These are phyloP conservation scores for Pseudomugil tenellus DNA, from an alignment of 2,797 vertebrate species.

Conservation along the genomic window DNA sequence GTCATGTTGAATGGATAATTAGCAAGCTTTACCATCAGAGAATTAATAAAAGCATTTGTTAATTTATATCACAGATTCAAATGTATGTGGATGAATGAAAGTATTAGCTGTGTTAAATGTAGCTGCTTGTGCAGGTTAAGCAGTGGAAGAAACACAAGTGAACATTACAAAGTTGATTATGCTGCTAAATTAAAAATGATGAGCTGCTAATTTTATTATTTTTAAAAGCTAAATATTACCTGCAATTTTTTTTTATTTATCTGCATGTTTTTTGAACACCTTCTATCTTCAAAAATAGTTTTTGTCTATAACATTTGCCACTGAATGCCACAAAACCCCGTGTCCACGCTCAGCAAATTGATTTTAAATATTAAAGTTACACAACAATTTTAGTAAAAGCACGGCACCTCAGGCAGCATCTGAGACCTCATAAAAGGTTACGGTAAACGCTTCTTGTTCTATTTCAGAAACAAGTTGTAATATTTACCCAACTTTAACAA, in stretches of 20 bases:
- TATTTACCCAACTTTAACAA: not conserved
- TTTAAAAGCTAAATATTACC: not conserved
- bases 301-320: not conserved
- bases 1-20: slow-evolving; percentile 26
- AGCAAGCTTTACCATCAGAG: slow-evolving; percentile 19
- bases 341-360: not conserved
- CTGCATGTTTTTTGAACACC: not conserved
- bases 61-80: slow-evolving; percentile 5
- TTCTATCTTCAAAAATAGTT: not conserved
- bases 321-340: not conserved
- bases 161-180: not conserved
- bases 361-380: not conserved
- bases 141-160: not conserved
- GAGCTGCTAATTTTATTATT: not conserved
- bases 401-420: not conserved
- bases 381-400: not conserved
- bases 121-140: not conserved
- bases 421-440: not conserved
- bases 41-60: slow-evolving; percentile 13
- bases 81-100: not conserved
- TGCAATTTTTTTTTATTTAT: not conserved
- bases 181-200: not conserved
- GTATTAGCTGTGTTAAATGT: not conserved
- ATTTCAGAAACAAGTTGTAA: too few species aligned
- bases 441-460: not conserved